Percentiles rank a stretch among this genome's conserved stretches.
These are phyloP conservation scores for Rissa tridactyla DNA, from an alignment of 2,113 vertebrate genomes.

Conservation along the genomic window DNA sequence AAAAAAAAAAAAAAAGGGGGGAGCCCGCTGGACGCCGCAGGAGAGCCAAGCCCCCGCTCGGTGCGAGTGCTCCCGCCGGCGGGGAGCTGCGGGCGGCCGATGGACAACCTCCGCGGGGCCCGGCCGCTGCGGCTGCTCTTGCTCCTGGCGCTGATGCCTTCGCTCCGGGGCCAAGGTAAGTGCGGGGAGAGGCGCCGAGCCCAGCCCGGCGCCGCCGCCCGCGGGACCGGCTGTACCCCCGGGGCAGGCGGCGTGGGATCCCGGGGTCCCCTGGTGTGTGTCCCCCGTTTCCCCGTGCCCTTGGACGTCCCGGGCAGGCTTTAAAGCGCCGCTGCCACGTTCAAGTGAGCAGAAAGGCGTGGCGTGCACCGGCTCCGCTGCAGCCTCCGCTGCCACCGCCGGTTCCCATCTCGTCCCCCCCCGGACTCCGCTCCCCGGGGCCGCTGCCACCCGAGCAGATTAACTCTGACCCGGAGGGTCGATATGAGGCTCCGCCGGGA, in stretches of 20 bases:
- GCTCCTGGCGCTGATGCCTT: not conserved
- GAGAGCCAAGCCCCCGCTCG: not conserved
- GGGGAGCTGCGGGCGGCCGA: not conserved
- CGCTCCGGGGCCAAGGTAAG: conserved; percentile 33
- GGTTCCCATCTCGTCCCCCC: not conserved
- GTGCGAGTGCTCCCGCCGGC: not conserved
- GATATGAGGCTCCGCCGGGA: not conserved
- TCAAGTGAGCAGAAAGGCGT: conserved; percentile 10
- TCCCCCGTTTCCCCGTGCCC: not conserved
- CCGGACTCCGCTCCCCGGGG: not conserved
- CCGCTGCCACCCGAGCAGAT: not conserved
- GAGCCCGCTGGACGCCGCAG: not conserved
- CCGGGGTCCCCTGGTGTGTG: not conserved
- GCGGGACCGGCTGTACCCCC: not conserved
- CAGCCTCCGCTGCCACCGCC: not conserved
- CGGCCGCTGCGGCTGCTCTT: conserved; percentile 26
- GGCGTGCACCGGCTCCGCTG: not conserved
- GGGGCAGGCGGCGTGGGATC: not conserved
- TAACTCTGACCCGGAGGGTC: not conserved
- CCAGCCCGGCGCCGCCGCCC: not conserved
- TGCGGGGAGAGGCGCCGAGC: not conserved
- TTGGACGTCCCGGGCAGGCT: not conserved
- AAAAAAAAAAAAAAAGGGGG: not conserved
- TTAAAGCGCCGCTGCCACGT: conserved; percentile 28
- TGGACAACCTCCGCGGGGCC: conserved; percentile 22